Evolutionary conservation across 2,797 vertebrate genomes (phyloP).

Genomic region (Ptychobarbus kaznakovi): DNA sequence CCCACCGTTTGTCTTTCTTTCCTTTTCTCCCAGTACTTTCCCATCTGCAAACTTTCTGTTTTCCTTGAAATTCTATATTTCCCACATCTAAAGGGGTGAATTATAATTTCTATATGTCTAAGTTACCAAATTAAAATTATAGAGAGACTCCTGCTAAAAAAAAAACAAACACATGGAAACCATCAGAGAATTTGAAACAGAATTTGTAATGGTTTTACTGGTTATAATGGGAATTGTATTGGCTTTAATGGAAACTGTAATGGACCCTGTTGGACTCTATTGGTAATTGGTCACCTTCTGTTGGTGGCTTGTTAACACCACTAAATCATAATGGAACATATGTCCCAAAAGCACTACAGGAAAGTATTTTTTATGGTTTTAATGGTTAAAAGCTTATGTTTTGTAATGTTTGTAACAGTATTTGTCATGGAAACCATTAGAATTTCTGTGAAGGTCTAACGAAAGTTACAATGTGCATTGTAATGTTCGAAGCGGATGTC

Average conservation of each 20-base stretch:
- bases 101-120: not conserved
- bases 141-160: not conserved
- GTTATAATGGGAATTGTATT: not conserved
- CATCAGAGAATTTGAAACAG: not conserved
- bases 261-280: not conserved
- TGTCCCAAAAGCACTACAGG: no score
- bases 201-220: not conserved
- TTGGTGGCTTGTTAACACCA: not conserved
- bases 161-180: not conserved
- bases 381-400: no score
- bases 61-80: conserved; percentile 1
- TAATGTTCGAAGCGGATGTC: not conserved
- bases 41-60: conserved; percentile 51
- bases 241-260: not conserved
- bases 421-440: not conserved
- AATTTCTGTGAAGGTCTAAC: not conserved
- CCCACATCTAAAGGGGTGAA: not conserved
- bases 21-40: conserved; percentile 50
- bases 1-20: conserved; percentile 66
- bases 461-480: not conserved
- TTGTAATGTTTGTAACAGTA: no score
- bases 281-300: not conserved
- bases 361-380: no score
- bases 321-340: no score
- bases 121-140: not conserved